These are phyloP conservation scores for Drosophila birchii DNA, from an alignment of 2,888 invertebrate species.

Conservation along the genomic window DNA sequence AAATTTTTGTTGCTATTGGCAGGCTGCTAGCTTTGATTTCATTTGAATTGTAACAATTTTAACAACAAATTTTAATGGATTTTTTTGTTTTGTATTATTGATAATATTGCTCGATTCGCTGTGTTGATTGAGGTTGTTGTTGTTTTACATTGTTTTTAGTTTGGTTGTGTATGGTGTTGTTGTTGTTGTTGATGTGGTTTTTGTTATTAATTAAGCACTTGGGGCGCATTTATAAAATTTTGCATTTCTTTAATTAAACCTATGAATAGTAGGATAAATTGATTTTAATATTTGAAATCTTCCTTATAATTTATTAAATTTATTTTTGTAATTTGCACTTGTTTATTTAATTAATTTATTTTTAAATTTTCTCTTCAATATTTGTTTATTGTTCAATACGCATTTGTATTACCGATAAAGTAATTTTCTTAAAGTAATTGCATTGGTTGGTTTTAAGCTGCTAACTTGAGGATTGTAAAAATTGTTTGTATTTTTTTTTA, in stretches of 20 bases:
- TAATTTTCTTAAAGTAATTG: constrained; percentile 75
- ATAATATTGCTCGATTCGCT: constrained; percentile 75
- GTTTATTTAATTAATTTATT: constrained; percentile 9
- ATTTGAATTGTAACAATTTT: constrained; percentile 54
- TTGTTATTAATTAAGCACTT: constrained; percentile 67
- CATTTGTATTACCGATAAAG: constrained; percentile 55
- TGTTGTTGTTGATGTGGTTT: constrained; percentile 14
- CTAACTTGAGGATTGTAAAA: constrained; percentile 50
- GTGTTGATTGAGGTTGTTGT: constrained; percentile 58
- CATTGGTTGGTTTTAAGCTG: constrained; percentile 44
- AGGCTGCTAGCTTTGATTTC: constrained; percentile 58
- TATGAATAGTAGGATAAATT: constrained; percentile 46
- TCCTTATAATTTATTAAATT: constrained; percentile 9
- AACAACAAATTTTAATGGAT: constrained; percentile 56
- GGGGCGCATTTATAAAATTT: constrained; percentile 65
- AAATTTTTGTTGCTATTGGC: constrained; percentile 55
- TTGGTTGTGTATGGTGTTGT: constrained; percentile 19
- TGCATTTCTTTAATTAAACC: constrained; percentile 31
- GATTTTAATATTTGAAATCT: constrained; percentile 38
- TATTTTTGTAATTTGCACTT: constrained; percentile 49
- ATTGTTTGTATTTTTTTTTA: constrained; percentile 41
- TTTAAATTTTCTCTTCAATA: constrained; percentile 14
- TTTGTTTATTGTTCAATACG: constrained; percentile 39
- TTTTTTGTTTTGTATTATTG: constrained; percentile 40
- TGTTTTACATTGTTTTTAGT: constrained; percentile 43